These are phyloP conservation scores for Porites divaricata DNA, from an alignment of 92 coral and sea anemone species.

Conservation along the genomic window DNA sequence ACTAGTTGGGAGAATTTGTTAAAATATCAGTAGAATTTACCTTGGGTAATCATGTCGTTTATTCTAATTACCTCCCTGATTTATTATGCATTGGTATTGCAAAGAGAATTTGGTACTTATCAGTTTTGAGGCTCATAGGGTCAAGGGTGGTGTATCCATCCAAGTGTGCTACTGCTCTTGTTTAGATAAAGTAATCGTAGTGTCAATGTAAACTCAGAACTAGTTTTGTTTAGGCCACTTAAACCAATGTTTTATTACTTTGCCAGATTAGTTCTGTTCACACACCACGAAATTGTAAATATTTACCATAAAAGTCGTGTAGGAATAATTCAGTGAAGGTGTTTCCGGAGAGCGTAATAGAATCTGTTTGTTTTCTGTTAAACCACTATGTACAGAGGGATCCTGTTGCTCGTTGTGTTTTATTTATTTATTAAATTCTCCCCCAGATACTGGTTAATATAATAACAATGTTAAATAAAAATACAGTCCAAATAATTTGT, in stretches of 20 bases:
- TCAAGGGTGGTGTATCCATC: neutral
- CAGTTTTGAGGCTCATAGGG: neutral
- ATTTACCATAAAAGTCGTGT: neutral
- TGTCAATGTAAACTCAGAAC: neutral
- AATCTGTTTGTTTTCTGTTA: neutral
- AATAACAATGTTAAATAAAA: neutral
- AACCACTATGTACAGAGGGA: neutral
- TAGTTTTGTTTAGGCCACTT: neutral
- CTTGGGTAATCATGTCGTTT: too few relatives aligned
- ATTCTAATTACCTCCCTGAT: too few relatives aligned
- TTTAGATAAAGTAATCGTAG: neutral
- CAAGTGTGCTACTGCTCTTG: neutral
- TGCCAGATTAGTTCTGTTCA: neutral
- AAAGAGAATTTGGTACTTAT: too few relatives aligned
- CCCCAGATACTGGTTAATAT: neutral
- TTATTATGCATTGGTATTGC: too few relatives aligned
- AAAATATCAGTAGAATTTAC: too few relatives aligned
- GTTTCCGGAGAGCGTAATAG: neutral
- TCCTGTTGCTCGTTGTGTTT: neutral
- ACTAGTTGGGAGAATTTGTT: too few relatives aligned
- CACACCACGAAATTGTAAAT: neutral
- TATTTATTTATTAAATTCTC: slow-evolving; percentile 15
- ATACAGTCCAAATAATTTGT: neutral
- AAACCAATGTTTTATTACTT: too few relatives aligned
- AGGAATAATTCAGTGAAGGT: neutral